Percentiles rank a stretch among this genome's conserved stretches.
Conservation (phyloP, 1,140 invertebrate species). For the Nylanderia fulva region DNA sequence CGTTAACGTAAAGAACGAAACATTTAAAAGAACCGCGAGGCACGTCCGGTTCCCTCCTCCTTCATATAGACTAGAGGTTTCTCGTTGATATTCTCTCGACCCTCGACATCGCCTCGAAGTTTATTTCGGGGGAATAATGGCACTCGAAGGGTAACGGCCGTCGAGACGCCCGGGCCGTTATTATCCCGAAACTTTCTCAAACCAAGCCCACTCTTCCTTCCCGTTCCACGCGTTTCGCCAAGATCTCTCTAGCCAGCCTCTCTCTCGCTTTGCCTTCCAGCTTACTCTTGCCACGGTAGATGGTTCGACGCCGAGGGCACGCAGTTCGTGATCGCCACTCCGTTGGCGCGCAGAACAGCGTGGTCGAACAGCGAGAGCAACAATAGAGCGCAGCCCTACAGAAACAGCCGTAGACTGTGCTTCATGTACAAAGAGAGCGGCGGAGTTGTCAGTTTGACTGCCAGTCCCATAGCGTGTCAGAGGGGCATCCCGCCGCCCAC, state of each 20-base stretch:
- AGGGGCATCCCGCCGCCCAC: conserved; percentile 83
- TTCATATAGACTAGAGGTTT: not conserved
- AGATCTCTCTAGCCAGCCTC: conserved; percentile 13
- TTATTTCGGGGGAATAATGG: conserved; percentile 70
- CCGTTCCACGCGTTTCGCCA: not conserved
- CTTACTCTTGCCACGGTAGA: conserved; percentile 94
- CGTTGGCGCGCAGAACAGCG: conserved; percentile 85
- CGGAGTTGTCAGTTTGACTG: conserved; percentile 86
- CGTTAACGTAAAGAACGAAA: conserved; percentile 33
- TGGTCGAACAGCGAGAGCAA: conserved; percentile 82
- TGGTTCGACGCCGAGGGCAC: conserved; percentile 90
- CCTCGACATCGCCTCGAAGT: conserved; percentile 59
- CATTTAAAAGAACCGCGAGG: conserved; percentile 51
- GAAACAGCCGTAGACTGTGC: conserved; percentile 86
- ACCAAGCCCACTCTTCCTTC: not conserved
- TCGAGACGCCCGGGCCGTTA: conserved; percentile 48
- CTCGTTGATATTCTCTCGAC: conserved; percentile 32
- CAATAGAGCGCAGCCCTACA: conserved; percentile 84
- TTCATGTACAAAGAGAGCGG: conserved; percentile 87
- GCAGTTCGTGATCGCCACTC: conserved; percentile 92
- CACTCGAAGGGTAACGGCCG: conserved; percentile 68
- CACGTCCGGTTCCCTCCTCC: not conserved
- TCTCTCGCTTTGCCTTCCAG: conserved; percentile 85
- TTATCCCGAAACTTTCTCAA: conserved; percentile 66
- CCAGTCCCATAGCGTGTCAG: conserved; percentile 86